Evolutionary conservation across 2,888 invertebrate species (phyloP).

Genomic region (Lochmaea capreae): DNA sequence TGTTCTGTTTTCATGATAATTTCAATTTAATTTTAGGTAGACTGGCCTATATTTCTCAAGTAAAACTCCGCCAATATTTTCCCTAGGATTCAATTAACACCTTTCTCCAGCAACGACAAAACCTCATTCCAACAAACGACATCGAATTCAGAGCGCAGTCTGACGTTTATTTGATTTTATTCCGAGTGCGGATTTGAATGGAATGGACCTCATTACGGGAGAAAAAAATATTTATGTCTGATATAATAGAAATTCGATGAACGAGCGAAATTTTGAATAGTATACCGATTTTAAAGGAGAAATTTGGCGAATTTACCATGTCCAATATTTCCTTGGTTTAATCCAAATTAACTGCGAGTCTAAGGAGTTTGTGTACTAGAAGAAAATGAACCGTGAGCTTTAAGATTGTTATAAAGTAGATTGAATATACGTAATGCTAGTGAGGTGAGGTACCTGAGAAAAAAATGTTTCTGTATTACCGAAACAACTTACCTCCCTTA

Average conservation of each 20-base stretch:
- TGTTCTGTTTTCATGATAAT: neutral
- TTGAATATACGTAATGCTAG: neutral
- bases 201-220: constrained; percentile 26
- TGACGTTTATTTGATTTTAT: constrained; percentile 34
- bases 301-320: neutral
- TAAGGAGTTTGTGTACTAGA: neutral
- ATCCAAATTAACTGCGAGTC: neutral
- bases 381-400: too few relatives aligned
- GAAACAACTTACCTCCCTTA: too few relatives aligned
- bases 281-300: neutral
- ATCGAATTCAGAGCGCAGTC: constrained; percentile 18
- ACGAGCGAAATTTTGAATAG: constrained; percentile 1
- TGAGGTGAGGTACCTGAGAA: too few relatives aligned
- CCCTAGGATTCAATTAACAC: constrained; percentile 30
- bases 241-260: constrained; percentile 1
- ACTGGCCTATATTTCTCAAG: neutral
- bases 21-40: neutral
- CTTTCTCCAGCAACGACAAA: constrained; percentile 25
- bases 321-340: neutral
- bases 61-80: constrained; percentile 22
- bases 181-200: constrained; percentile 19
- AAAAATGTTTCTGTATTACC: too few relatives aligned
- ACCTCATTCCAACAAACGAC: constrained; percentile 23
- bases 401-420: neutral
- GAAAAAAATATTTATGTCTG: constrained; percentile 21